Percentiles rank a stretch among this genome's conserved stretches.
These are phyloP conservation scores for Pseudococcus viburni DNA, from an alignment of 2,888 invertebrate genomes.

Conservation along the genomic window DNA sequence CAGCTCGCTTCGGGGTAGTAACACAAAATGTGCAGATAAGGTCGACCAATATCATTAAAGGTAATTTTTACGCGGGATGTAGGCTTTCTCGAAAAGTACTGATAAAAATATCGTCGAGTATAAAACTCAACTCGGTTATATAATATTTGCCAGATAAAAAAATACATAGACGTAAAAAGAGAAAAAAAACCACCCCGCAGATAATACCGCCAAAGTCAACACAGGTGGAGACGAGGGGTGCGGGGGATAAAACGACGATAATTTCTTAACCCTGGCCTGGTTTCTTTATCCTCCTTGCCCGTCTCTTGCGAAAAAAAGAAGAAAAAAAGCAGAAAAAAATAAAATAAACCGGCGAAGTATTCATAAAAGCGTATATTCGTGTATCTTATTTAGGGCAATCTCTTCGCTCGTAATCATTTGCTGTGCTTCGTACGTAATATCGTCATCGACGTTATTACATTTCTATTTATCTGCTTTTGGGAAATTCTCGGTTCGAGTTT, in stretches of 20 bases:
- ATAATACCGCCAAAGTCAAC: conserved; percentile 3
- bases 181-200: not conserved
- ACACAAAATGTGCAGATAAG: not conserved
- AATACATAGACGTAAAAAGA: not conserved
- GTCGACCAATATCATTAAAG: conserved; percentile 32
- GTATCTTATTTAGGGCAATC: conserved; percentile 46
- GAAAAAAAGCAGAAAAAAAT: not conserved
- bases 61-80: conserved; percentile 16
- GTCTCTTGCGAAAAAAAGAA: not conserved
- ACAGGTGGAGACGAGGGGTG: not conserved
- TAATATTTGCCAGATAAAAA: conserved; percentile 44
- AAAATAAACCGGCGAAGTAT: conserved; percentile 3
- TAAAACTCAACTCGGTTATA: conserved; percentile 22
- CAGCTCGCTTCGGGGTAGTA: not conserved
- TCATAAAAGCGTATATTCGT: conserved; percentile 47
- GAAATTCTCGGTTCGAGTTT: not conserved
- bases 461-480: conserved; percentile 43
- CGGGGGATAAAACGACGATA: conserved; percentile 8
- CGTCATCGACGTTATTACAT: conserved; percentile 31
- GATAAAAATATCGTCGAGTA: conserved; percentile 44
- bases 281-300: conserved; percentile 23
- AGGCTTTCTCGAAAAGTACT: conserved; percentile 22
- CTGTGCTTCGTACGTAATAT: not conserved
- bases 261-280: conserved; percentile 48
- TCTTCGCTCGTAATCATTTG: conserved; percentile 52